Evolutionary conservation across 2,888 invertebrate genomes (phyloP).

Genomic region (Bembecia ichneumoniformis): DNA sequence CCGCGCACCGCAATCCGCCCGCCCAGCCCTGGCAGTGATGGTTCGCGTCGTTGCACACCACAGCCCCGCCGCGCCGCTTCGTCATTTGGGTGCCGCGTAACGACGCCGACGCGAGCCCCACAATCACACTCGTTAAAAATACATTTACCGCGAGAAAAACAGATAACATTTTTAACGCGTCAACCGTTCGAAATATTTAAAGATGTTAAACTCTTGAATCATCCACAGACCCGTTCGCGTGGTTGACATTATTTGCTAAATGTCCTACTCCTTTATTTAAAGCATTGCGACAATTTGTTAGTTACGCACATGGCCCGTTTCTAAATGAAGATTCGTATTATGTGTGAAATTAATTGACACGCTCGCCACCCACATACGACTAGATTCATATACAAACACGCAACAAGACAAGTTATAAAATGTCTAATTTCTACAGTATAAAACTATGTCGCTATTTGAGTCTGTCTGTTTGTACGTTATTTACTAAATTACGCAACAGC

Average conservation of each 20-base stretch:
- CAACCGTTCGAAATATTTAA: conserved; percentile 33
- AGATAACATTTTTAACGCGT: conserved; percentile 32
- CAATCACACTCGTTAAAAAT: conserved; percentile 31
- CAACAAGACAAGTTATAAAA: no score
- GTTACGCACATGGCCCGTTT: no score
- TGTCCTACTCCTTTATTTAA: no score
- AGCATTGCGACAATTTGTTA: no score
- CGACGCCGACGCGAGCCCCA: not conserved
- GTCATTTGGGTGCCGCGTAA: conserved; percentile 24
- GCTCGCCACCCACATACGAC: no score
- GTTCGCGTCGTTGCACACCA: not conserved
- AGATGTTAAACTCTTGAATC: conserved; percentile 15
- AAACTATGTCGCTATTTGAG: no score
- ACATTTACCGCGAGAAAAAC: conserved; percentile 34
- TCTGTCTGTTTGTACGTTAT: no score
- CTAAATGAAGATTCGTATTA: no score
- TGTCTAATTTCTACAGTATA: no score
- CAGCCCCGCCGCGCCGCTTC: conserved; percentile 11
- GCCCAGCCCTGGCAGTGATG: conserved; percentile 7
- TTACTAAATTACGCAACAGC: no score
- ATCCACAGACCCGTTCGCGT: conserved; percentile 1
- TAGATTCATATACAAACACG: no score
- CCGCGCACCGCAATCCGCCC: conserved; percentile 9
- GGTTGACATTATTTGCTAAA: not conserved
- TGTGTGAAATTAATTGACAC: no score